phyloP scores from a whole-genome alignment of 2,113 vertebrate species.

The Syngnathoides biaculeatus region DNA sequence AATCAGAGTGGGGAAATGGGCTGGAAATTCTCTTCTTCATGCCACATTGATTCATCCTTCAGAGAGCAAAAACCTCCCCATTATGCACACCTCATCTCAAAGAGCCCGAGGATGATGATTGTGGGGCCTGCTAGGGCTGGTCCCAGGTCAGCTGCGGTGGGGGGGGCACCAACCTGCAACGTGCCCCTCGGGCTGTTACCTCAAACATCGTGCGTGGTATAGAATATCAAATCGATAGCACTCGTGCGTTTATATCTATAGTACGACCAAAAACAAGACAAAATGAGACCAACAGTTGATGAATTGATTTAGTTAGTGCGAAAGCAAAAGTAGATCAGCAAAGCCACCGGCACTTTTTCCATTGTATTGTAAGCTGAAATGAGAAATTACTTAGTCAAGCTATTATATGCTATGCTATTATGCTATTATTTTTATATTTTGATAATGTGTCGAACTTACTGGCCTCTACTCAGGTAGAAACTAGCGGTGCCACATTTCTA shows the following conservation, averaged over 20 bases:
- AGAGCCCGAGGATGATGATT: constrained; percentile 1
- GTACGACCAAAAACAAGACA: not conserved
- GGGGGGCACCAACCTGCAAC: not conserved
- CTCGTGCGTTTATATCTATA: not conserved
- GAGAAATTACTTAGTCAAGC: too few species aligned
- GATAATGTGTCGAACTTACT: too few species aligned
- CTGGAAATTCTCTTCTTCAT: constrained; percentile 12
- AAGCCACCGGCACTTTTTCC: too few species aligned
- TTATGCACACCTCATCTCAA: constrained; percentile 7
- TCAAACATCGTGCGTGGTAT: not conserved
- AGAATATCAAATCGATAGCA: not conserved
- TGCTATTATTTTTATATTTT: too few species aligned
- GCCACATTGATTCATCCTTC: constrained; percentile 14
- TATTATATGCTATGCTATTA: too few species aligned
- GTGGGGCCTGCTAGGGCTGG: not conserved
- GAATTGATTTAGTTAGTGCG: too few species aligned
- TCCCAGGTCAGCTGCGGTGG: constrained; percentile 2
- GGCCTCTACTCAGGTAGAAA: too few species aligned
- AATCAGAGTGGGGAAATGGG: constrained; percentile 8
- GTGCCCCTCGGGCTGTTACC: not conserved
- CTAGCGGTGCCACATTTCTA: too few species aligned
- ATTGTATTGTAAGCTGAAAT: too few species aligned
- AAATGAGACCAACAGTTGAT: too few species aligned
- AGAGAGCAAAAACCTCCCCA: constrained; percentile 8
- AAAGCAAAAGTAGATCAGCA: too few species aligned